phyloP scores from a whole-genome alignment of 2,797 vertebrate species.

The Trichosurus vulpecula region DNA sequence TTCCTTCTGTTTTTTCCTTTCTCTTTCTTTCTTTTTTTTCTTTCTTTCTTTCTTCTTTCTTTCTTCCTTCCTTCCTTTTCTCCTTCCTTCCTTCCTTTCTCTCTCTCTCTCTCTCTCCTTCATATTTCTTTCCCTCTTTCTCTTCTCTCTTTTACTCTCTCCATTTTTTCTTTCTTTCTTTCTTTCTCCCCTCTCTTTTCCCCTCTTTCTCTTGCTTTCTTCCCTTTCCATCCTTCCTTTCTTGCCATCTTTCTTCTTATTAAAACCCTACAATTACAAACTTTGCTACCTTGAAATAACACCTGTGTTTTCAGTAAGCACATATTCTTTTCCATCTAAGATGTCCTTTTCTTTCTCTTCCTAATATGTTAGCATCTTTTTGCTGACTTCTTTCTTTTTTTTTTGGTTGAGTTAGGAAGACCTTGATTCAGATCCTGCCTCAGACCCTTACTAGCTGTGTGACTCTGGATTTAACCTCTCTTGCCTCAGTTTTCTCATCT shows the following conservation, averaged over 20 bases:
- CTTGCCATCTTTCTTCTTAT: neutral
- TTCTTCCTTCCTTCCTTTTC: no score
- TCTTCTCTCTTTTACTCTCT: no score
- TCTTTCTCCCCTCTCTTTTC: no score
- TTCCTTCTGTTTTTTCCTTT: rapidly evolving
- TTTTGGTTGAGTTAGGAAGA: neutral
- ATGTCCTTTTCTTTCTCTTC: neutral
- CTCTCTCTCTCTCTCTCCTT: rapidly evolving
- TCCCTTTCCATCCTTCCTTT: neutral
- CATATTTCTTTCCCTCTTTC: no score
- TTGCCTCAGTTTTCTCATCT: neutral
- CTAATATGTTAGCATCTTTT: neutral
- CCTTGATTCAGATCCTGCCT: neutral
- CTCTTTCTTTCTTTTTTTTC: no score
- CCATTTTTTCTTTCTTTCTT: no score
- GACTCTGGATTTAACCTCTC: neutral
- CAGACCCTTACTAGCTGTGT: neutral
- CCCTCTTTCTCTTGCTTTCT: no score
- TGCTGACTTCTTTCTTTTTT: neutral
- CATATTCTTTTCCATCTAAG: neutral
- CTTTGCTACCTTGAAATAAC: neutral
- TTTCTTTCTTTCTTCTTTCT: neutral
- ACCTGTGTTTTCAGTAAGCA: neutral
- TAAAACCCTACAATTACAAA: neutral
- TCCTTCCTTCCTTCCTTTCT: no score